These are phyloP conservation scores for Benthochromis sp. DNA, from an alignment of 2,113 vertebrate genomes.

Conservation along the genomic window DNA sequence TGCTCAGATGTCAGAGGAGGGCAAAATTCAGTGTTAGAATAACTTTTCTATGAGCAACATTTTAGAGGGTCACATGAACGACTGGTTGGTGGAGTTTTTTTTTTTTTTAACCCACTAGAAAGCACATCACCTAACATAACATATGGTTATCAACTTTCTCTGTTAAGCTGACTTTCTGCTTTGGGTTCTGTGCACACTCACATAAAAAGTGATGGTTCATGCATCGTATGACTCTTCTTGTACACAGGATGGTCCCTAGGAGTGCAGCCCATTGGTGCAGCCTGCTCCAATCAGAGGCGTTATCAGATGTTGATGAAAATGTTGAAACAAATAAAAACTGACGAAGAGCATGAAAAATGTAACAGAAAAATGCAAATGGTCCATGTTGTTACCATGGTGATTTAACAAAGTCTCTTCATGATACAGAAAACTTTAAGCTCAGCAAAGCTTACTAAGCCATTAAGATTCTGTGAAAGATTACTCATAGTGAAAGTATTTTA, in stretches of 20 bases:
- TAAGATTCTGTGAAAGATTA: not conserved
- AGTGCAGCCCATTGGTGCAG: not conserved
- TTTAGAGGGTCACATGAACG: not conserved
- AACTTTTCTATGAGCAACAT: not conserved
- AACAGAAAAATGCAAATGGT: not conserved
- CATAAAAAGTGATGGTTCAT: not conserved
- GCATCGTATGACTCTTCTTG: not conserved
- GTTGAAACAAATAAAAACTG: not conserved
- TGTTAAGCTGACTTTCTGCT: not conserved
- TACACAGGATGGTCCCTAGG: not conserved
- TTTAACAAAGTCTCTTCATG: not conserved
- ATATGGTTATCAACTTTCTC: not conserved
- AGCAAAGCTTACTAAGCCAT: not conserved
- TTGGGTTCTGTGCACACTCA: not conserved
- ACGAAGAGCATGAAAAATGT: rapidly evolving
- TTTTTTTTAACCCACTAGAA: not conserved
- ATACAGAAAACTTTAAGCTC: not conserved
- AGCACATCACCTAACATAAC: not conserved
- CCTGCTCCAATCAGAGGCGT: not conserved
- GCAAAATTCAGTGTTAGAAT: not conserved
- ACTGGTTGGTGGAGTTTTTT: rapidly evolving
- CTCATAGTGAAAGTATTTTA: not conserved
- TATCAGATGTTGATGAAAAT: not conserved
- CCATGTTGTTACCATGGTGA: rapidly evolving
- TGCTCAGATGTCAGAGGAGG: not conserved